Base-by-base conservation (phyloP, 2,113 vertebrate genomes). In the Pyxicephalus adspersus region DNA sequence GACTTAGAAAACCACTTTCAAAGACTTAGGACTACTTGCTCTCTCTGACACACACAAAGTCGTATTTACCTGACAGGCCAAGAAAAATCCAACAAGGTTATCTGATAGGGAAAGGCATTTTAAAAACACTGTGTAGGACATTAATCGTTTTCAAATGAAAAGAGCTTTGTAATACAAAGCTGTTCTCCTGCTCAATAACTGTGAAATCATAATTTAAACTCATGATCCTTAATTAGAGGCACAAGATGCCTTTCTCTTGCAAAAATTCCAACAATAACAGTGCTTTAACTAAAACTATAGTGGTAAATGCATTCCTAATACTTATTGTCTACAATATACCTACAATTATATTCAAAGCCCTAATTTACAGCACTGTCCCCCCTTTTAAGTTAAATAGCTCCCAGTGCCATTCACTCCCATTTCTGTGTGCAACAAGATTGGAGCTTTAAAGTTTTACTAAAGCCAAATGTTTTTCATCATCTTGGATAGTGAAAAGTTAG, bases 61-160 rank as follows among this genome's bases (percentile, higher is more conserved):
- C 55, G 8, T n/a, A 5, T 60, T 23, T 60, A 60, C n/a, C 57
- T 5, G 25, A 23, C 58, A n/a, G 3, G 8, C 20, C 11, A 65
- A 5, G 2, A 8, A 65, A 70, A 45, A 45, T 13, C 11, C 19
- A 23, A 61, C 31, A 45, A 45, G 22, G 51, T 58, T 68, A 68
- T 68, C 76, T 25, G 52, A 45, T 67, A 25, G 5, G 17, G 2
- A 31, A 57, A 31, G 20, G 29, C 29, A 20, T 26, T 31, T 25
- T 7, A 25, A 34, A 16, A 38, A 11, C 22, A 68, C 34, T 70
- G 60, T 60, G 54, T 20, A 80, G 77, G 77, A 45, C 77, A 77
- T 50, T 18, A 29, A 9, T 1, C 15, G 7, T 60, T 79, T 67
- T 58, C 77, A 16, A n/a, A 29, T 45, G 64, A 61, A 79, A 76